Evolutionary conservation across 2,113 vertebrate genomes (phyloP), one percentile per base, ranked within the genome.

Genomic region (Monopterus albus): DNA sequence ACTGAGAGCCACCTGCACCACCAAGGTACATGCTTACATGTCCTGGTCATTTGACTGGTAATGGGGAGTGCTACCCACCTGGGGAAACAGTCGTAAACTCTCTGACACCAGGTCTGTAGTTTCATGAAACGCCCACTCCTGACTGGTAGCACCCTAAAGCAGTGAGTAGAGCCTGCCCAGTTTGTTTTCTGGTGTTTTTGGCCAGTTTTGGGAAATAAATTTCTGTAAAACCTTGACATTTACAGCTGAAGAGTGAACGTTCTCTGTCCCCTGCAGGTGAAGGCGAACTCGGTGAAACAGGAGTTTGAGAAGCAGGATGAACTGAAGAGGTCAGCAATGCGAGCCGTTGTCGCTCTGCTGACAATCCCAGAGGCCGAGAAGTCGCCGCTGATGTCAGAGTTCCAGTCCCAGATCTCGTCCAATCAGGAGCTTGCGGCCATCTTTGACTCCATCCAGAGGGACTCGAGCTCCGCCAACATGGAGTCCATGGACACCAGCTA

Each of bases 401-500:
- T 98, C 85, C 98, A 99, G 89, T 98, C 98, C 50, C 96, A 99
- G 91, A 99, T 99, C 93, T 97, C 95, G 78, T 98, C 98, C 91
- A 99, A 99, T 88, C 96, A 97, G 73, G 96, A 98, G 95, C 91
- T 98, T 90, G 97, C 97, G 31, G 95, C 97, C 91, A 98, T 99
- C 92, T 99, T 99, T 77, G 97, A 98, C 91, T 98, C 96, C 89
- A 98, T 99, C 94, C 98, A 99, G 88, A 95, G 98, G 92, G 97
- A 99, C 95, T 98, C 97, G 61, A 96, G 95, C 79, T 97, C 96
- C 21, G 94, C 96, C 92, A 98, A 97, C 91, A 95, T 98, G 95
- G 97, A 98, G 92, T 98, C 96, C 85, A 99, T 99, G 97, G 97
- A 99, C 95, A 99, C 98, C 92, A 99, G 96, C 91, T 99, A 98